phyloP scores from a whole-genome alignment of 1,140 invertebrate genomes.

The Leptinotarsa lineolata region DNA sequence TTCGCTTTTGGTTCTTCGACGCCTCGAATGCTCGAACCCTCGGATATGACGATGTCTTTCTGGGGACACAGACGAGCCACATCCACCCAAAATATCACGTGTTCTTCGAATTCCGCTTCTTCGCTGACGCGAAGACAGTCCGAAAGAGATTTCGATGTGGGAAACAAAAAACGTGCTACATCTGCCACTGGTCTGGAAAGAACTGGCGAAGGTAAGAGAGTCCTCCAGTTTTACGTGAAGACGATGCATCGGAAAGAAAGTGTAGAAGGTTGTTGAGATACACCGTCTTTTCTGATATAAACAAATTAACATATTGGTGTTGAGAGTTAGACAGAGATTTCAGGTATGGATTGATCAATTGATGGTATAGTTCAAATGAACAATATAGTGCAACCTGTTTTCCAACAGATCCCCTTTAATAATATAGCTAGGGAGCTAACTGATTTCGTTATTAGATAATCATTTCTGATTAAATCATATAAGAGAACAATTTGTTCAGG shows the following conservation, averaged over 20 bases:
- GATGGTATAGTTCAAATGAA: too few species aligned
- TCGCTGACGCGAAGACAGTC: slow-evolving; percentile 80
- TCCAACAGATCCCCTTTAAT: too few species aligned
- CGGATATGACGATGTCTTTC: slow-evolving; percentile 76
- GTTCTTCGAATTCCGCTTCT: slow-evolving; percentile 62
- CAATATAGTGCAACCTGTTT: too few species aligned
- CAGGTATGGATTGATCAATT: too few species aligned
- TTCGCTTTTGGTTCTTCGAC: slow-evolving; percentile 91
- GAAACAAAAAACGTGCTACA: slow-evolving; percentile 80
- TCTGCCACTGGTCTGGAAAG: slow-evolving; percentile 75
- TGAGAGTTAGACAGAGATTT: too few species aligned
- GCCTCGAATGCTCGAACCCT: slow-evolving; percentile 81
- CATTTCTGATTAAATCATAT: too few species aligned
- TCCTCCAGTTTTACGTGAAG: background rate
- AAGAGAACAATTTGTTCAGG: too few species aligned
- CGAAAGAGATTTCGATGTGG: slow-evolving; percentile 77
- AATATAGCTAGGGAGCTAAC: too few species aligned
- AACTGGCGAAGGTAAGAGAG: slow-evolving; percentile 65
- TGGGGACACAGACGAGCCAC: slow-evolving; percentile 83
- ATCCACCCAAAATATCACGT: slow-evolving; percentile 81
- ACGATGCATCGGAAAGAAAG: background rate
- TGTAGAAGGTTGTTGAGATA: too few species aligned
- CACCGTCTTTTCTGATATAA: too few species aligned
- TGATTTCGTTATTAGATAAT: too few species aligned
- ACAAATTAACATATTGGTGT: too few species aligned